Evolutionary conservation across 2,797 vertebrate genomes (phyloP), one percentile per base, ranked within the genome.

Genomic region (Sandelia bainsii): DNA sequence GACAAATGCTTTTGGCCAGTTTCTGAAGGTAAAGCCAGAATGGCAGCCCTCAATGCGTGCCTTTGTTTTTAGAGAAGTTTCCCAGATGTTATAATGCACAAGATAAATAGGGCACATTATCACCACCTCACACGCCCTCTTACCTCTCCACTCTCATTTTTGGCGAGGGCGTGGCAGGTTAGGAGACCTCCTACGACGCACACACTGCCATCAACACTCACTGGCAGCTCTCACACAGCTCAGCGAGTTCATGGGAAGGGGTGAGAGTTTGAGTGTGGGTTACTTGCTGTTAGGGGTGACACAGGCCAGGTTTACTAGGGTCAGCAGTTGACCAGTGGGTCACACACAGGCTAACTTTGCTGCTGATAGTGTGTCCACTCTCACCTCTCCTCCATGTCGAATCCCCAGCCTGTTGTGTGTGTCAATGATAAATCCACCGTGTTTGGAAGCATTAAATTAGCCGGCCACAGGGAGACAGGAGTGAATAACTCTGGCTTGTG

Each of bases 1-100:
- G 95, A 95, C 94, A 96, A 96, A 96, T 95, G 93, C 93, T 93
- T 95, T 95, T 89, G 94, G 89, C 85, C 61, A 23, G 88, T 91
- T 94, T 93, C 87, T 94, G 90, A 93, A 95, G 94, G 94, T 95
- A 91, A 86, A 87, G 87, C 86, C 89, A 90, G 94, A 94, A 92
- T 91, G 87, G 91, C 90, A 87, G 85, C 92, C 80, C 91, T 91
- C 77, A 88, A 78, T 85, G 87, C 64, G 14, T 3, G 34, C 78
- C 81, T 89, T 94, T 94, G 93, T 95, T 94, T 95, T 94, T 91
- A 84, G 84, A 94, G 93, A 93, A 92, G 91, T 94, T 92, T 93
- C 93, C 90, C 96, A 96, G 94, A 94, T 96, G 95, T 91, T 93
- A 82, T 80, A 92, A 91, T 92, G 91, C 89, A 75, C 72, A 78